Evolutionary conservation across 2,888 invertebrate genomes (phyloP), one percentile per base, ranked within the genome.

Genomic region (Eumerus sabulonum): DNA sequence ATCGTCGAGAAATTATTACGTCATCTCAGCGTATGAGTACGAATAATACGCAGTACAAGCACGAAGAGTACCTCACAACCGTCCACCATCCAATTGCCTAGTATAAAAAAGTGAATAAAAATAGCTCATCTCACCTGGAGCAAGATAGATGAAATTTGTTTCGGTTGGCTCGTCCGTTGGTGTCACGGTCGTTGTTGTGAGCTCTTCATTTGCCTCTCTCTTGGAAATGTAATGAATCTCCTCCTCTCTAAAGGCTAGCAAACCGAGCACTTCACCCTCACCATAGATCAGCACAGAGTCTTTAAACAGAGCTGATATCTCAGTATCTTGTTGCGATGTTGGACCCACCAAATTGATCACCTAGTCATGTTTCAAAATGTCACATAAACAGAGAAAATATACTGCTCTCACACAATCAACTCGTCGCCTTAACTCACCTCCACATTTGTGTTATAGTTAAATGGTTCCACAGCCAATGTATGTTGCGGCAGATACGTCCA

Each of bases 371-470:
- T 11, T 16, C 13, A 27, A 11, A 4, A 45, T 59, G 36, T 3
- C 40, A 40, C 40, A 19, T 11, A 53, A 50, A n/a, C n/a, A n/a
- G n/a, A n/a, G n/a, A n/a, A n/a, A n/a, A n/a, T n/a, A n/a, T 38
- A 40, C 5, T 40, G 9, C 9, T 11, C 5, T 40, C 40, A 27
- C 27, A 27, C 27, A 4, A 2, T 4, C 7, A 2, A 27, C 7
- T 27, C 27, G 27, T 27, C 40, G 40, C 3, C 40, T 1, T 40
- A 40, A 84, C 84, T 72, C 66, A 88, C 92, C 90, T 92, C 91
- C 17, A 92, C 91, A 85, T 92, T 92, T 82, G 91, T 90, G 85
- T 91, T 92, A 83, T 91, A 90, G 82, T 91, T 91, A 84, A 91
- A 91, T 0, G 92, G 92, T 82, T 92, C 92, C 0, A 90, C 91